phyloP scores from a whole-genome alignment of 1,140 invertebrate genomes.

The Leptoteleia sp. region DNA sequence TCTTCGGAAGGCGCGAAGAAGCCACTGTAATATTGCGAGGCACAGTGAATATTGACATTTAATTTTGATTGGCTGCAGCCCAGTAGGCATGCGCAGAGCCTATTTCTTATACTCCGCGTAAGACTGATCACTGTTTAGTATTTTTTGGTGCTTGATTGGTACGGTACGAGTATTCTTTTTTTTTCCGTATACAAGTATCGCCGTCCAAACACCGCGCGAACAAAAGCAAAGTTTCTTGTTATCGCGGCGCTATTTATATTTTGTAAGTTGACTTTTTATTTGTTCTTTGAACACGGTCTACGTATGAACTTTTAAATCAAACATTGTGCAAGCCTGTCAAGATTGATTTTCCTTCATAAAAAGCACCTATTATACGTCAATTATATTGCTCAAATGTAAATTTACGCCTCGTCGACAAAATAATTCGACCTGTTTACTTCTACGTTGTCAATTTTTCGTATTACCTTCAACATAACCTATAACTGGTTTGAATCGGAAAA shows the following conservation, averaged over 20 bases:
- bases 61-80: conserved; percentile 36
- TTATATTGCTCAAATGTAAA: not conserved
- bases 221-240: not conserved
- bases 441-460: not conserved
- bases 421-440: too few relatives aligned
- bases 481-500: not conserved
- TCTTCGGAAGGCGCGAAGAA: too few relatives aligned
- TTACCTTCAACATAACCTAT: conserved; percentile 7
- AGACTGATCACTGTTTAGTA: conserved; percentile 16
- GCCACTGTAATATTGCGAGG: too few relatives aligned
- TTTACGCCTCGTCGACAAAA: conserved; percentile 1
- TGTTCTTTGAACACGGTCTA: not conserved
- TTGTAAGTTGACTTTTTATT: conserved; percentile 20
- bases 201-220: conserved; percentile 25
- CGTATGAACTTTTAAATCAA: not conserved
- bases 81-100: conserved; percentile 20
- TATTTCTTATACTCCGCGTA: not conserved
- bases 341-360: conserved; percentile 8
- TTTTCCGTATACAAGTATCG: not conserved
- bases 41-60: conserved; percentile 37
- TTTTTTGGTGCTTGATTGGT: conserved; percentile 35
- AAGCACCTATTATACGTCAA: not conserved
- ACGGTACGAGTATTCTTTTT: conserved; percentile 11
- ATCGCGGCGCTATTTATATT: conserved; percentile 6
- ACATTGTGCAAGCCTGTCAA: not conserved